Evolutionary conservation across 2,888 invertebrate genomes (phyloP).

Genomic region (Napeogenes sylphis): DNA sequence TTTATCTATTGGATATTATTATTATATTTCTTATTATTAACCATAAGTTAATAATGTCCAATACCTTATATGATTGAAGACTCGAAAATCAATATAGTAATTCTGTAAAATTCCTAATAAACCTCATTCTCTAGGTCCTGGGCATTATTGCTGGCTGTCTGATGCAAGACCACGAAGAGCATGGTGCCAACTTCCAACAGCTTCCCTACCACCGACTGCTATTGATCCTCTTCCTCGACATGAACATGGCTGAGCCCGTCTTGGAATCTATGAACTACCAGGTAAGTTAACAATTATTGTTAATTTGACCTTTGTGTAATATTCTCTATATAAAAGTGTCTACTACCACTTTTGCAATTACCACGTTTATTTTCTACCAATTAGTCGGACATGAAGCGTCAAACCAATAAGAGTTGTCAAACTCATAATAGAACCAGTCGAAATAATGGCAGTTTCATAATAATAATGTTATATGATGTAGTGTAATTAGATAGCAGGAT

Average conservation of each 20-base stretch:
- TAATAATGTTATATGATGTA: too few relatives aligned
- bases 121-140: slow-evolving; percentile 71
- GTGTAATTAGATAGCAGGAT: too few relatives aligned
- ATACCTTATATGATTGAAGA: too few relatives aligned
- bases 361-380: too few relatives aligned
- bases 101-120: neutral
- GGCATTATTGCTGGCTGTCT: slow-evolving; percentile 97
- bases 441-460: too few relatives aligned
- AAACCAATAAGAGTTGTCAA: too few relatives aligned
- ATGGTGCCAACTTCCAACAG: slow-evolving; percentile 94
- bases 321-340: too few relatives aligned
- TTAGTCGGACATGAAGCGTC: too few relatives aligned
- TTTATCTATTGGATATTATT: too few relatives aligned
- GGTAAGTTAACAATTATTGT: slow-evolving; percentile 52
- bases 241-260: slow-evolving; percentile 95
- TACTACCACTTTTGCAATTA: too few relatives aligned
- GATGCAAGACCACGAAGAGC: slow-evolving; percentile 96
- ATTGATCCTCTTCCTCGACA: slow-evolving; percentile 96
- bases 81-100: neutral
- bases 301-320: neutral
- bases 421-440: too few relatives aligned
- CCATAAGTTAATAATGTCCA: neutral
- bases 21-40: neutral
- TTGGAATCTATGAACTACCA: slow-evolving; percentile 96
- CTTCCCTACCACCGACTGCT: slow-evolving; percentile 98